Evolutionary conservation across 2,888 invertebrate genomes (phyloP).

Genomic region (Stictocephala bisonia): DNA sequence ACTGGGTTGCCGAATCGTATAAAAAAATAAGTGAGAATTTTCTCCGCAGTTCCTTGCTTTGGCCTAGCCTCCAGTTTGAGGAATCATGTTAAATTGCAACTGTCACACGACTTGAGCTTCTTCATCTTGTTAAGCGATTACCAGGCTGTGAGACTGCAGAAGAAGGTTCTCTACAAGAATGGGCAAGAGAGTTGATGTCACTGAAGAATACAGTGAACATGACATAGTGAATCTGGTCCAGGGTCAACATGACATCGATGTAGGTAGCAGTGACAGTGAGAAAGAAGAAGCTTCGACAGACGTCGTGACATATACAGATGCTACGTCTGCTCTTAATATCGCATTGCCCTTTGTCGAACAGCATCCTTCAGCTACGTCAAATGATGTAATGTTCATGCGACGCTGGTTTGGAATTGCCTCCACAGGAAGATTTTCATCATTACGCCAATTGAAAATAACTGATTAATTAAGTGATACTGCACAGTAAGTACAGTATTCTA

Average conservation of each 20-base stretch:
- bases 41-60: background rate
- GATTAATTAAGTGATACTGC: too few species aligned
- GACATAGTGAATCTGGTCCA: background rate
- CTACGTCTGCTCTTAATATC: too few species aligned
- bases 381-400: too few species aligned
- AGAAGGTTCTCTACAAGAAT: background rate
- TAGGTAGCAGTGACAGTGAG: slow-evolving; percentile 5
- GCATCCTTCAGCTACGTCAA: too few species aligned
- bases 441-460: too few species aligned
- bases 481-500: too few species aligned
- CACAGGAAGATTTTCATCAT: too few species aligned
- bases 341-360: too few species aligned
- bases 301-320: background rate
- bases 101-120: background rate
- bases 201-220: background rate
- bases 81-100: background rate
- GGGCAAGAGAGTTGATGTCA: slow-evolving; percentile 1
- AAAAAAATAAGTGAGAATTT: background rate
- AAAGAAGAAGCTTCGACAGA: background rate
- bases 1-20: slow-evolving; percentile 24
- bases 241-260: background rate
- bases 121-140: background rate
- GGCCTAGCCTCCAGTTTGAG: too few species aligned
- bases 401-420: too few species aligned
- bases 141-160: background rate